Evolutionary conservation across 2,113 vertebrate species (phyloP), one percentile per base, ranked within the genome.

Genomic region (Progne subis): DNA sequence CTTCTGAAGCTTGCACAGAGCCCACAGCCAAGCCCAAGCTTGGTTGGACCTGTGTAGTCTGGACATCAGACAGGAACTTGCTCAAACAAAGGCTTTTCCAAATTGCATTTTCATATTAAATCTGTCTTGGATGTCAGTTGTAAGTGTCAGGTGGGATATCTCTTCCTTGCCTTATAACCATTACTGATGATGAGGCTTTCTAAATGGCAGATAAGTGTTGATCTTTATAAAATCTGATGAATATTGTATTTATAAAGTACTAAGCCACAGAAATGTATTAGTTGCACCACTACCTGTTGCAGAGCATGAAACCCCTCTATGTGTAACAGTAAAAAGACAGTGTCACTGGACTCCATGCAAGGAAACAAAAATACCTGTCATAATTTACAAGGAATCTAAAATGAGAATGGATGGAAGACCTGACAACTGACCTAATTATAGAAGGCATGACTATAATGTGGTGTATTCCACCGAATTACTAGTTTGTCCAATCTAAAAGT

Each of bases 1-100:
- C 11, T 75, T 63, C 41, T 85, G 82, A 76, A 68, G 69, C 46
- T 87, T 3, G 1, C 60, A 29, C 8, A 59, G 65, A 67, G 46
- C 49, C 47, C 34, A 18, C 11, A 88, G 32, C 75, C 0, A 0
- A 37, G 20, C n/a, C 11, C 0, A 8, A 63, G 28, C 25, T 84
- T 53, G 15, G 7, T 0, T 81, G 37, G 23, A 47, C 63, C 64
- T 41, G 5, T 29, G 56, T 37, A 41, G 23, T 74, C 49, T 31
- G 60, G 19, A 26, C 31, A 26, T 46, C 29, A 43, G 47, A n/a
- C 4, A 25, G 28, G 28, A 86, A 28, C 1, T 7, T 65, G 25
- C 32, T 91, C 5, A 5, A 41, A 28, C 11, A 56, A 69, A 89
- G 8, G 9, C 28, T 83, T 72, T 49, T 28, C 18, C 18, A 8